Evolutionary conservation across 2,113 vertebrate genomes (phyloP).

Genomic region (Tamias sibiricus): DNA sequence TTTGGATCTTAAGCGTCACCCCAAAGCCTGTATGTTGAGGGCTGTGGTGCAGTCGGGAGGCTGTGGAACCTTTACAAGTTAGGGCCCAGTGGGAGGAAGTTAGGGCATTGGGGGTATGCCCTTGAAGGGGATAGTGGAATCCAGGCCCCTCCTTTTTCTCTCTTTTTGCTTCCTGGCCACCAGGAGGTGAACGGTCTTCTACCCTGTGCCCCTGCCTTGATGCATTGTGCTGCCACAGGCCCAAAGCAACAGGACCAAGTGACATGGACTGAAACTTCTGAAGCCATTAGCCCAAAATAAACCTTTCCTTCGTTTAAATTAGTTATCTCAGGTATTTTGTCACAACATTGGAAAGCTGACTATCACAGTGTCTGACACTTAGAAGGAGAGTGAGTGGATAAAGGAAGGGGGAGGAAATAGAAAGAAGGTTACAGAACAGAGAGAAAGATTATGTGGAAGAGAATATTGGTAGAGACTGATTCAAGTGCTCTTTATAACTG

Average conservation of each 20-base stretch:
- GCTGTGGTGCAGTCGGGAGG: neutral
- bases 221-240: neutral
- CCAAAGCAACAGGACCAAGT: neutral
- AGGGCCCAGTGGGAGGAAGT: neutral
- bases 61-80: neutral
- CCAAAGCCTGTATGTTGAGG: neutral
- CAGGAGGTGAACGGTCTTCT: neutral
- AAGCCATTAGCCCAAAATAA: neutral
- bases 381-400: neutral
- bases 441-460: neutral
- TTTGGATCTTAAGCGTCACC: neutral
- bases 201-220: neutral
- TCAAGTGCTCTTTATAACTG: accelerated
- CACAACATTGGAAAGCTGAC: neutral
- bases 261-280: neutral
- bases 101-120: neutral
- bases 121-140: too few species aligned
- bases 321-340: neutral
- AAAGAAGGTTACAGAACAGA: neutral
- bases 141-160: neutral
- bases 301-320: neutral
- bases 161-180: neutral
- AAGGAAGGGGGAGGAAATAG: neutral
- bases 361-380: neutral
- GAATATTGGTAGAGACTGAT: neutral